Evolutionary conservation across 2,797 vertebrate genomes (phyloP), one percentile per base, ranked within the genome.

Genomic region (Morelia viridis): DNA sequence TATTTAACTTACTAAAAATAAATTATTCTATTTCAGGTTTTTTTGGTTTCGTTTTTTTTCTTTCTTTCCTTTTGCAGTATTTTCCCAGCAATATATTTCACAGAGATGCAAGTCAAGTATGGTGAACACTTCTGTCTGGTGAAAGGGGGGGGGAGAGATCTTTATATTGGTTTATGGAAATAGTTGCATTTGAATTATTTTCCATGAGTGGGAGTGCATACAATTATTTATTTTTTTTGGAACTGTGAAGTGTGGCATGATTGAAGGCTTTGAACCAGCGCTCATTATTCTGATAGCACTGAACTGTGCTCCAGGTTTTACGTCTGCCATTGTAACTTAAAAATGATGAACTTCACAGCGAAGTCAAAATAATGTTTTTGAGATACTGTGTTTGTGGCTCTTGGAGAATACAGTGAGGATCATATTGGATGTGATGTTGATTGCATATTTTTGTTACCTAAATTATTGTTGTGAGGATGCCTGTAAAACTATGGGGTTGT

Each of bases 161-260:
- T 94, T 62, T 89, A 76, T 83, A 80, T 91, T 86, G 80, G 0
- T 90, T 94, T 71, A 22, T 92, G 80, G 41, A 89, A 89, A 2
- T 92, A 85, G 88, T 87, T 94, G 7, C 90, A 89, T 68, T 83
- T 28, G 26, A 6, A 4, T 92, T 46, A 61, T 92, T 93, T 95
- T 46, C 1, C 50, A 31, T 86, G 91, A 92, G 26, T 85, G 0
- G 1, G 90, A 92, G 89, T 62, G n/a, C 3, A 0, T 90, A 5
- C 62, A 88, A 90, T 89, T 84, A 46, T 80, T 64, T 80, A n/a
- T 35, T 41, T 41, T 41, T 92, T 68, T 93, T 94, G 87, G 92
- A 57, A 7, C 22, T 91, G 91, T 83, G 57, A 91, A 53, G 89
- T 83, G 68, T 94, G 3, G 91, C 71, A 17, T 41, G 0, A 87